These are phyloP conservation scores for Australoheros scitulus DNA, from an alignment of 2,113 vertebrate genomes.

Conservation along the genomic window DNA sequence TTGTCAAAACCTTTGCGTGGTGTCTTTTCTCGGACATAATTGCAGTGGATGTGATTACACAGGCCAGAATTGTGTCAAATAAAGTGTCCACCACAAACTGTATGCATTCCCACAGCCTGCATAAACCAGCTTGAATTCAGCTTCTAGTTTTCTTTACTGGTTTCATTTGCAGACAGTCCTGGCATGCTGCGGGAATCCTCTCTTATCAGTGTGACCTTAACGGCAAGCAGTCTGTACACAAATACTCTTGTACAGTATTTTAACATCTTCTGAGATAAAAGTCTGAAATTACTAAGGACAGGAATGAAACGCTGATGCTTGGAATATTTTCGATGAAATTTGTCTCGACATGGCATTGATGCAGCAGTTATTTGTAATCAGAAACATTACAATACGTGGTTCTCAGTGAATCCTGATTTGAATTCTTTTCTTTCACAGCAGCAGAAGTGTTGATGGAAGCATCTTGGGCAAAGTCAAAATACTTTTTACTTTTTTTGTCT, in stretches of 20 bases:
- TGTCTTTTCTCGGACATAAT: neutral
- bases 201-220: constrained; percentile 19
- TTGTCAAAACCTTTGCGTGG: neutral
- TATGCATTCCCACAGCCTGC: constrained; percentile 1
- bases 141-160: constrained; percentile 11
- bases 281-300: neutral
- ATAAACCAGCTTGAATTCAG: constrained; percentile 16
- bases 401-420: neutral
- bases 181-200: neutral
- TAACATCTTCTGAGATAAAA: neutral
- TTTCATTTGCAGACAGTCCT: neutral
- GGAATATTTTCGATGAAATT: neutral
- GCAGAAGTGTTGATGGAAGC: neutral
- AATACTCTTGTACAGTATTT: neutral
- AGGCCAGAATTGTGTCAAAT: neutral
- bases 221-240: neutral
- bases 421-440: neutral
- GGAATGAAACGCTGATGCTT: constrained; percentile 3
- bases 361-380: neutral
- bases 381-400: neutral
- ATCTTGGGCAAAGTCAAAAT: neutral
- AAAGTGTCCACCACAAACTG: neutral
- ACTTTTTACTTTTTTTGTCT: neutral
- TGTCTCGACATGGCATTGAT: neutral
- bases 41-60: constrained; percentile 4